Conservation (phyloP, 2,888 invertebrate species). For the Metellina segmentata region DNA sequence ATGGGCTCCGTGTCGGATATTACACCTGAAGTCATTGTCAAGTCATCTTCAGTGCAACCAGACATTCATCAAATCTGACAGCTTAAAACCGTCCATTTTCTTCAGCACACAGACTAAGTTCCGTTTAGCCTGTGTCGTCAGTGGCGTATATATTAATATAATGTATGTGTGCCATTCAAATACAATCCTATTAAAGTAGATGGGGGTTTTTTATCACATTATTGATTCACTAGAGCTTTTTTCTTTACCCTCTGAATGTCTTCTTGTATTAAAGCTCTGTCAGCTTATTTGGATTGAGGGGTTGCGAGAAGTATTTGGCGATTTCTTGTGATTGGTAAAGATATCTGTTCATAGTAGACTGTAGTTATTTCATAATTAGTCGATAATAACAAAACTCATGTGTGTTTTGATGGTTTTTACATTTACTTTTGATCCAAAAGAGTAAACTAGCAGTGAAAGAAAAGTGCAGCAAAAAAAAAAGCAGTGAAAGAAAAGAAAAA, state of each 20-base stretch:
- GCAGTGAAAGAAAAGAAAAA: too few species aligned
- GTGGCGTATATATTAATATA: conserved; percentile 4
- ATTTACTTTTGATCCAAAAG: too few species aligned
- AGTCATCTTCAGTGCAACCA: neutral
- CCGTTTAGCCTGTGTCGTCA: neutral
- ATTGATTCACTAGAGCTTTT: conserved; percentile 37
- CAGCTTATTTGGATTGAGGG: conserved; percentile 5
- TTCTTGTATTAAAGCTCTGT: neutral
- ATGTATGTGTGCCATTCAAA: conserved; percentile 2
- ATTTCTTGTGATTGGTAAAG: neutral
- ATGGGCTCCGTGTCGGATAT: neutral
- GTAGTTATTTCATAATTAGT: too few species aligned
- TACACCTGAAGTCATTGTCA: conserved; percentile 6
- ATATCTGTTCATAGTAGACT: too few species aligned
- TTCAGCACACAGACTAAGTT: conserved; percentile 10
- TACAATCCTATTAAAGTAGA: conserved; percentile 38
- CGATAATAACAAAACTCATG: too few species aligned
- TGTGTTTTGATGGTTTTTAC: too few species aligned
- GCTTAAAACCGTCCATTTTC: conserved; percentile 37
- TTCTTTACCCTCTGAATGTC: neutral
- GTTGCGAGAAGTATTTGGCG: neutral
- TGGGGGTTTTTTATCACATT: neutral
- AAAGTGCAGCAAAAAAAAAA: too few species aligned
- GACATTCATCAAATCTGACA: conserved; percentile 45
- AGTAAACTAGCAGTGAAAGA: too few species aligned